Evolutionary conservation across 2,888 invertebrate genomes (phyloP).

Genomic region (Eupithecia insigniata): DNA sequence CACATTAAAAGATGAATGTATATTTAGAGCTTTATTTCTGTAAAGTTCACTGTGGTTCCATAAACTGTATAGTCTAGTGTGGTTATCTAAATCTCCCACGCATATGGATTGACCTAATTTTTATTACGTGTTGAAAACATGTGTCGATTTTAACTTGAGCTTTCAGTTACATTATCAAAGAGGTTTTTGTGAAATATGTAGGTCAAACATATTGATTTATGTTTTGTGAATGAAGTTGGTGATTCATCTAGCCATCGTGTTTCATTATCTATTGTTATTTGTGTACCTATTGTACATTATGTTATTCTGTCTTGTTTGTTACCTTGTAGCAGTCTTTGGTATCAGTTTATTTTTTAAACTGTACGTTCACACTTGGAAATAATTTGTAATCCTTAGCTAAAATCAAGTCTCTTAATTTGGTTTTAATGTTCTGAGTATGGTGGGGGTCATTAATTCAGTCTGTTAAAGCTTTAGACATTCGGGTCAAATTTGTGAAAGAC

Average conservation of each 20-base stretch:
- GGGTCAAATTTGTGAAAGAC: constrained; percentile 25
- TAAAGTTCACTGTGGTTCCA: constrained; percentile 28
- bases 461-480: constrained; percentile 9
- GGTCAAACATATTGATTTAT: constrained; percentile 30
- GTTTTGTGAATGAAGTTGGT: neutral
- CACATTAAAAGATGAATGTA: neutral
- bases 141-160: constrained; percentile 47
- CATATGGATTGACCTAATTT: constrained; percentile 66
- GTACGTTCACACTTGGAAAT: neutral
- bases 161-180: constrained; percentile 35
- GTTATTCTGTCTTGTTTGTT: neutral
- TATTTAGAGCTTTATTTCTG: constrained; percentile 30
- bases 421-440: neutral
- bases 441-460: neutral
- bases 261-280: neutral
- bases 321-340: neutral
- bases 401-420: neutral
- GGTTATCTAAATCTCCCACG: constrained; percentile 58
- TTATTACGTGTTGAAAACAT: constrained; percentile 60
- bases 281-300: neutral
- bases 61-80: constrained; percentile 47
- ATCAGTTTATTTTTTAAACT: neutral
- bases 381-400: neutral
- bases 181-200: constrained; percentile 40
- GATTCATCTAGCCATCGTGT: constrained; percentile 8